These are phyloP conservation scores for Stenodema calcarata DNA, from an alignment of 2,888 invertebrate genomes.

Conservation along the genomic window DNA sequence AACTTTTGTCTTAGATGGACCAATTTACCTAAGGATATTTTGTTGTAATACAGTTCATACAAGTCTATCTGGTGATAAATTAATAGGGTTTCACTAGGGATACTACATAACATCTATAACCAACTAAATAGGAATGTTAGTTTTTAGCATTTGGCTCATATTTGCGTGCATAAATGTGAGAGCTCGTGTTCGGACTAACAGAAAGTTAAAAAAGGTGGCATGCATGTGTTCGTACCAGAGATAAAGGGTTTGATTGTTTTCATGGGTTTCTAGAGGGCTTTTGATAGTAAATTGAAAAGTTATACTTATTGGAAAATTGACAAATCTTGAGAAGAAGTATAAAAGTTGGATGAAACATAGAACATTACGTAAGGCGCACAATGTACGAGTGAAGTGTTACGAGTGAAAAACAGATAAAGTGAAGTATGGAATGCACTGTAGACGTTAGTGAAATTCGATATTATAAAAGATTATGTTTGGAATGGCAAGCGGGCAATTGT, in stretches of 20 bases:
- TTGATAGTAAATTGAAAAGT: background rate
- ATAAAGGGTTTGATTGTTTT: background rate
- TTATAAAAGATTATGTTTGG: no score
- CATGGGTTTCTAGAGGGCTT: background rate
- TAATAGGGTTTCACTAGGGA: background rate
- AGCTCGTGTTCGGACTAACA: constrained; percentile 15
- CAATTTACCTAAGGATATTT: no score
- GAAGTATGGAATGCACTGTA: no score
- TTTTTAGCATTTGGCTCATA: constrained; percentile 4
- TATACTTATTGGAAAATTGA: background rate
- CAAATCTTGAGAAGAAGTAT: no score
- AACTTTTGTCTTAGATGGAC: no score
- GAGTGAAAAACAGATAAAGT: no score
- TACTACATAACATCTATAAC: background rate
- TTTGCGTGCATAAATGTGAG: constrained; percentile 28
- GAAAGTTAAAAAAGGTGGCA: constrained; percentile 13
- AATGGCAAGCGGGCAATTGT: background rate
- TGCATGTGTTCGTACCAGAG: constrained; percentile 40
- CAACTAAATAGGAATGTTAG: background rate
- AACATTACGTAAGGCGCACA: no score
- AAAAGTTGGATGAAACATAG: no score
- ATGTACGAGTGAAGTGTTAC: no score
- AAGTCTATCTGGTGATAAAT: no score
- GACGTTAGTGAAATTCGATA: no score
- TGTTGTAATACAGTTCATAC: no score